Evolutionary conservation across 2,888 invertebrate genomes (phyloP).

Genomic region (Drosophila helvetica): DNA sequence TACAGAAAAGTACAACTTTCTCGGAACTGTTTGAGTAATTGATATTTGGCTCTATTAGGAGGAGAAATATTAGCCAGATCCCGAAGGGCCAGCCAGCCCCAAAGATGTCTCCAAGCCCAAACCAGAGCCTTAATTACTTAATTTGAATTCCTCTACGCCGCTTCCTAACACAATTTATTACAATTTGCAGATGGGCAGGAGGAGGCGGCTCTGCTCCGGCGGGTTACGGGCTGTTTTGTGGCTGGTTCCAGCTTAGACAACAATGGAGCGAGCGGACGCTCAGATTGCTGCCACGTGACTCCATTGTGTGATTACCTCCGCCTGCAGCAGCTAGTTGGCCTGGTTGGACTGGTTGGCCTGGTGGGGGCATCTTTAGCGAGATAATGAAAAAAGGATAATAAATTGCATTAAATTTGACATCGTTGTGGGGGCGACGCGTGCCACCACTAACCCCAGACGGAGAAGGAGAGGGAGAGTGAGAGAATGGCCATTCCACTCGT

Average conservation of each 20-base stretch:
- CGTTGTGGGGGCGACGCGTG: conserved; percentile 61
- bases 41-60: conserved; percentile 40
- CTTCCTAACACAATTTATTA: conserved; percentile 73
- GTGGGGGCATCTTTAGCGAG: conserved; percentile 53
- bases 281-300: conserved; percentile 84
- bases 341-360: not conserved
- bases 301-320: conserved; percentile 78
- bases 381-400: conserved; percentile 82
- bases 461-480: conserved; percentile 1
- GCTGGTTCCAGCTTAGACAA: conserved; percentile 59
- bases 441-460: conserved; percentile 3
- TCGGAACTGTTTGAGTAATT: conserved; percentile 24
- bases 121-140: conserved; percentile 79
- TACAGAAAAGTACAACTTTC: conserved; percentile 21
- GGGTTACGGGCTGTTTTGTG: conserved; percentile 56
- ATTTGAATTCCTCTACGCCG: conserved; percentile 74
- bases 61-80: conserved; percentile 15
- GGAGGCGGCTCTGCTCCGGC: not conserved
- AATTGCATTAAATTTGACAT: conserved; percentile 83
- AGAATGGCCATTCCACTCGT: conserved; percentile 20
- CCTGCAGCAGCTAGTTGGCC: conserved; percentile 27
- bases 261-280: conserved; percentile 72
- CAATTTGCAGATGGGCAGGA: conserved; percentile 50
- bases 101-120: conserved; percentile 6
- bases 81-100: not conserved